These are phyloP conservation scores for Synanthedon vespiformis DNA, from an alignment of 2,888 invertebrate genomes.

Conservation along the genomic window DNA sequence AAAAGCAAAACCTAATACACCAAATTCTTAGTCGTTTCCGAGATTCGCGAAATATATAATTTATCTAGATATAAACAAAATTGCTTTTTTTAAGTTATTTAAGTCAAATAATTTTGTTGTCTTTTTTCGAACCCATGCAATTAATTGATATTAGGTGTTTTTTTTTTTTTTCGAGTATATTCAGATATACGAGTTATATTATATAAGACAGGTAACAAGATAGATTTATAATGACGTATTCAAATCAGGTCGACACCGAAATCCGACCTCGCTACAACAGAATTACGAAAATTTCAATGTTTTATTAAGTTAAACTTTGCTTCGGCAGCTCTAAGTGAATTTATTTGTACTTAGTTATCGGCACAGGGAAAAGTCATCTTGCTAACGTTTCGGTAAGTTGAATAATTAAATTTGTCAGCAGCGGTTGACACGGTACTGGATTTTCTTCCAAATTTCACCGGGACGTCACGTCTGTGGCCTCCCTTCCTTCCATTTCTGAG, in stretches of 20 bases:
- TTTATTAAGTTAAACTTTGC: constrained; percentile 69
- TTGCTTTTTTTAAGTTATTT: too few relatives aligned
- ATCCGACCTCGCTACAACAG: constrained; percentile 55
- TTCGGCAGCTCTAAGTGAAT: constrained; percentile 66
- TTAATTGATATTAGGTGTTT: too few relatives aligned
- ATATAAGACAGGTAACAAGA: constrained; percentile 14
- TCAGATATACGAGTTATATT: too few relatives aligned
- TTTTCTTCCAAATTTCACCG: constrained; percentile 57
- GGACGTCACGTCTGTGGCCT: constrained; percentile 53
- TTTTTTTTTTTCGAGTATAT: too few relatives aligned
- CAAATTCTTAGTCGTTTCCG: too few relatives aligned
- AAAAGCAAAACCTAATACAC: too few relatives aligned
- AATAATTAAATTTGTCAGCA: constrained; percentile 69
- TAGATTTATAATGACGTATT: constrained; percentile 60
- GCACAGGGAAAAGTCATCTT: constrained; percentile 64
- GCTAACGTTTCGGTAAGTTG: constrained; percentile 68
- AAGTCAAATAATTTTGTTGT: too few relatives aligned
- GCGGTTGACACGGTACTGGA: constrained; percentile 64
- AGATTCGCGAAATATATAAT: too few relatives aligned
- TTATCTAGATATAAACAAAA: too few relatives aligned
- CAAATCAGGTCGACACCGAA: constrained; percentile 48
- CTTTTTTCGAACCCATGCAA: too few relatives aligned
- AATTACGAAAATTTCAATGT: constrained; percentile 67
- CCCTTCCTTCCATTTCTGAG: constrained; percentile 20
- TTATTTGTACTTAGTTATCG: constrained; percentile 70